Conservation (phyloP, 1,140 invertebrate genomes). For the Trichonephila inaurata region DNA sequence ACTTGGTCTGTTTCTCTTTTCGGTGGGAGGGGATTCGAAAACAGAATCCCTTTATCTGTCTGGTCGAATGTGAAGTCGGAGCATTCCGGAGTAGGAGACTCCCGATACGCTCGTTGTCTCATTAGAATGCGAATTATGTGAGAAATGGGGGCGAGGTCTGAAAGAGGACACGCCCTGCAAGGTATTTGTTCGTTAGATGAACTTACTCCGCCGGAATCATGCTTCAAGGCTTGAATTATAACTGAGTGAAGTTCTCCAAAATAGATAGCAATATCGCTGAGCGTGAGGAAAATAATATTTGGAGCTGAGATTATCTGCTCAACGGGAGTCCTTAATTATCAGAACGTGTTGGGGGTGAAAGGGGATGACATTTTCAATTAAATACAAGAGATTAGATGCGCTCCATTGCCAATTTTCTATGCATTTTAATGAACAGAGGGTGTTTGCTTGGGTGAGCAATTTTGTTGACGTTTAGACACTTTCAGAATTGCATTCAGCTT, state of each 20-base stretch:
- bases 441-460: background rate
- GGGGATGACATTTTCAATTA: constrained; percentile 11
- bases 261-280: background rate
- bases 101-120: constrained; percentile 26
- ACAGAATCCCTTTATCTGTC: background rate
- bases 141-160: constrained; percentile 37
- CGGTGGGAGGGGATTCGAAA: background rate
- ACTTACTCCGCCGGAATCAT: background rate
- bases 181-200: constrained; percentile 19
- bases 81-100: constrained; percentile 22
- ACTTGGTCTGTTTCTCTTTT: background rate
- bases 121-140: constrained; percentile 68
- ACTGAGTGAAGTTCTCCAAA: background rate
- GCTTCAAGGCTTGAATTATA: background rate
- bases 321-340: background rate
- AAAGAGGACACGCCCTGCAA: background rate
- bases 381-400: background rate
- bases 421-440: background rate
- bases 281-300: constrained; percentile 26
- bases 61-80: constrained; percentile 3
- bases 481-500: too few species aligned
- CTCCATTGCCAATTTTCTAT: background rate
- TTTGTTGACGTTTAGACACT: background rate
- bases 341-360: background rate
- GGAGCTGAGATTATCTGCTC: background rate